Evolutionary conservation across 2,888 invertebrate genomes (phyloP).

Genomic region (Ditula angustiorana): DNA sequence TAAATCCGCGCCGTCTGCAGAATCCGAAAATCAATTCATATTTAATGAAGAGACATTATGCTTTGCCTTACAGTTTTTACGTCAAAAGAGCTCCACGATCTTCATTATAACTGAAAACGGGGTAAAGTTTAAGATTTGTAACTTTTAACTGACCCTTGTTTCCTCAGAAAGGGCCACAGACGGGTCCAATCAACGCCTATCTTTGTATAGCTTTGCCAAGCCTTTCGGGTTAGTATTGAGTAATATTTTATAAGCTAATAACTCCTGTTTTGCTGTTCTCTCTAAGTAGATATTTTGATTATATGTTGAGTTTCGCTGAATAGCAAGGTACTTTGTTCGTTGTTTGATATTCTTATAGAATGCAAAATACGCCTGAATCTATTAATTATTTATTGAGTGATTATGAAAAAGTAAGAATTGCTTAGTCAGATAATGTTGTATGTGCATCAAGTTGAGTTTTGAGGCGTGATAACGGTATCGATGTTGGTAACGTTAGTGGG

Average conservation of each 20-base stretch:
- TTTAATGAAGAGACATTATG: slow-evolving; percentile 31
- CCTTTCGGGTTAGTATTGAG: slow-evolving; percentile 9
- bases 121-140: slow-evolving; percentile 17
- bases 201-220: slow-evolving; percentile 20
- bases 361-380: no score
- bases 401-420: no score
- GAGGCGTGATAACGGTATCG: slow-evolving; percentile 27
- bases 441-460: no score
- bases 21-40: slow-evolving; percentile 31
- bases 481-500: slow-evolving; percentile 12
- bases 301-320: background rate
- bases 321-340: no score
- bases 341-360: slow-evolving; percentile 25
- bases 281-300: background rate
- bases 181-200: slow-evolving; percentile 24
- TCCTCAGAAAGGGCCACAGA: slow-evolving; percentile 4
- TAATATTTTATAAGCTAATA: background rate
- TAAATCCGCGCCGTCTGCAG: slow-evolving; percentile 2
- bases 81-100: slow-evolving; percentile 9
- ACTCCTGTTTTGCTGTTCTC: slow-evolving; percentile 1
- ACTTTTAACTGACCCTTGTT: slow-evolving; percentile 26
- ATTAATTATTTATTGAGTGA: no score
- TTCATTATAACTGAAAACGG: slow-evolving; percentile 23
- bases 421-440: no score
- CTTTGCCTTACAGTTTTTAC: slow-evolving; percentile 20